Percentiles rank a stretch among this genome's conserved stretches.
phyloP scores from a whole-genome alignment of 2,113 vertebrate species.

The Ictidomys tridecemlineatus region DNA sequence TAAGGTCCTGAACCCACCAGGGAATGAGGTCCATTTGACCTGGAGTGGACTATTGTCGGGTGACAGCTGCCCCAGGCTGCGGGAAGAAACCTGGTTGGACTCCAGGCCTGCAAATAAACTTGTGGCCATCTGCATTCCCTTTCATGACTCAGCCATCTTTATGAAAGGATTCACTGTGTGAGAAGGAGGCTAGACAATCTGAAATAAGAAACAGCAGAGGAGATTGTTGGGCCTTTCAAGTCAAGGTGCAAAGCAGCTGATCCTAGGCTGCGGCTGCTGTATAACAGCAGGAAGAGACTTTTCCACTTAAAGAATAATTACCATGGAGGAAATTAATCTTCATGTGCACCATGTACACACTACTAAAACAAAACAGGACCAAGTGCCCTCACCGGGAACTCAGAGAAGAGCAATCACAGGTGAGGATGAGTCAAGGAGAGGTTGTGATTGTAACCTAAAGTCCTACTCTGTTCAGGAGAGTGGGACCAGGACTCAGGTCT shows the following conservation, averaged over 20 bases:
- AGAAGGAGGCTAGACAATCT: conserved; percentile 31
- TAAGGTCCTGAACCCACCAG: not conserved
- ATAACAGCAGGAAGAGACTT: not conserved
- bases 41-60: fast-evolving
- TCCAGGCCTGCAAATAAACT: conserved; percentile 77
- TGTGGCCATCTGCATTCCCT: conserved; percentile 76
- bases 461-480: not conserved
- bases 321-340: not conserved
- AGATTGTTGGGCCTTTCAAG: conserved; percentile 4
- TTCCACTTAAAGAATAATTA: not conserved
- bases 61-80: not conserved
- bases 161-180: conserved; percentile 87
- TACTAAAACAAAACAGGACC: not conserved
- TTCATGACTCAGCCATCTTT: conserved; percentile 85
- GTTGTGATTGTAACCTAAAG: not conserved
- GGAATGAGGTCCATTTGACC: not conserved
- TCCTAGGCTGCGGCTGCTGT: not conserved
- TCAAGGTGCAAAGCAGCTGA: not conserved
- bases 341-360: not conserved
- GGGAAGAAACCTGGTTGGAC: conserved; percentile 66
- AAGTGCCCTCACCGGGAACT: not conserved
- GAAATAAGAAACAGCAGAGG: not conserved
- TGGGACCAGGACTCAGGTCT: not conserved
- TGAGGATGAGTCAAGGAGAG: not conserved
- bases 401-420: not conserved